Evolutionary conservation across 2,113 vertebrate species (phyloP).

Genomic region (Siphamia tubifer): DNA sequence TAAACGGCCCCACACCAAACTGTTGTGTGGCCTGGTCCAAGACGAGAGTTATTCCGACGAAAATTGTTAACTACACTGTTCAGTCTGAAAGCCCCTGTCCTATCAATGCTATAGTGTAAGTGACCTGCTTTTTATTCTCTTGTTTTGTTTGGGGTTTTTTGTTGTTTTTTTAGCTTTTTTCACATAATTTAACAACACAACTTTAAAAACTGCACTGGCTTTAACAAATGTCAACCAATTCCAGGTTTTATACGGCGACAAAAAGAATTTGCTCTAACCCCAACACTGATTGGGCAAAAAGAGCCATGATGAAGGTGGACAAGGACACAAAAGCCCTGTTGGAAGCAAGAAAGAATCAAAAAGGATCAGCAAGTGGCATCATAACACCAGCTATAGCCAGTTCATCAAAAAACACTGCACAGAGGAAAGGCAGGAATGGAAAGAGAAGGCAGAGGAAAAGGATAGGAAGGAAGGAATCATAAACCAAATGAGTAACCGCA

Average conservation of each 20-base stretch:
- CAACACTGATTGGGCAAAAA: background rate
- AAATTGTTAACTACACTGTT: conserved; percentile 38
- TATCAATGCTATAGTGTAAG: conserved; percentile 56
- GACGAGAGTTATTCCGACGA: rapidly evolving
- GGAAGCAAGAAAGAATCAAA: background rate
- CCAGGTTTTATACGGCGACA: conserved; percentile 12
- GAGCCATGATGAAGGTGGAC: conserved; percentile 26
- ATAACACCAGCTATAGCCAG: background rate
- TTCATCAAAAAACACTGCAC: rapidly evolving
- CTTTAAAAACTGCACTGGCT: background rate
- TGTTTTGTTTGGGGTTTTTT: too few species aligned
- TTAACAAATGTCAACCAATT: conserved; percentile 11
- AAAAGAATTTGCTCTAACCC: conserved; percentile 50
- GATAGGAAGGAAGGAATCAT: background rate
- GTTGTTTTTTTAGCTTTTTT: too few species aligned
- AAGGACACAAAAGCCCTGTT: background rate
- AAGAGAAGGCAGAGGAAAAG: background rate
- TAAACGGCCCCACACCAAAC: background rate
- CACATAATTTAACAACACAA: too few species aligned
- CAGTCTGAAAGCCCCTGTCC: conserved; percentile 38
- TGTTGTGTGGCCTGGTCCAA: background rate
- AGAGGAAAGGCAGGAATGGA: background rate
- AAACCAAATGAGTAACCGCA: background rate
- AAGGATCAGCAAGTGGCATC: rapidly evolving
- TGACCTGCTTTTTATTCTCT: background rate